Percentiles rank a stretch among this genome's conserved stretches.
Conservation (phyloP, 2,888 invertebrate species). For the Hypselothyrea guttata region DNA sequence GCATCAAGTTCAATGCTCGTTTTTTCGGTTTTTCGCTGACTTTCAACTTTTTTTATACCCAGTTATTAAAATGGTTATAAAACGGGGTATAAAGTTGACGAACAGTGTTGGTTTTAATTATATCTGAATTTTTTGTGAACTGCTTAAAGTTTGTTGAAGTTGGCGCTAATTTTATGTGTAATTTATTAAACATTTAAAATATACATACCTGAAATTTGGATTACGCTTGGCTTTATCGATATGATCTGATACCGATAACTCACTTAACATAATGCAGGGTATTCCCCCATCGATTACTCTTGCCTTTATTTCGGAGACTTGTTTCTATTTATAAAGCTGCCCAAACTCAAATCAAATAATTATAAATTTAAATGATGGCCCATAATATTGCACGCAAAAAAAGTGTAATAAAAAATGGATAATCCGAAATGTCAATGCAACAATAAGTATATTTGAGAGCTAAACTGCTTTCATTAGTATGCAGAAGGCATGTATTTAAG, state of each 20-base stretch:
- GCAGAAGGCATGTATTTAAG: constrained; percentile 53
- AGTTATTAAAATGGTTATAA: neutral
- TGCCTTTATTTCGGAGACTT: neutral
- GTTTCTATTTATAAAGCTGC: constrained; percentile 22
- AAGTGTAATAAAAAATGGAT: constrained; percentile 25
- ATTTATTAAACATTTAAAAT: too few species aligned
- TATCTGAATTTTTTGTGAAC: neutral
- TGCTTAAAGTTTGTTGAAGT: neutral
- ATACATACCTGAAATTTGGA: too few species aligned
- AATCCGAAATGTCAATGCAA: constrained; percentile 47
- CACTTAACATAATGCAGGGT: constrained; percentile 2
- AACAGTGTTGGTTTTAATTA: too few species aligned
- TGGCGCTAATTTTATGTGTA: neutral
- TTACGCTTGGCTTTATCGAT: too few species aligned
- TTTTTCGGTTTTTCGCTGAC: constrained; percentile 6
- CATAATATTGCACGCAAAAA: neutral
- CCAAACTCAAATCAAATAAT: constrained; percentile 20
- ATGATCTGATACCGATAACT: too few species aligned
- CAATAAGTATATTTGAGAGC: constrained; percentile 30
- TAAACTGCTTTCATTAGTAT: constrained; percentile 51
- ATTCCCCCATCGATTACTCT: neutral
- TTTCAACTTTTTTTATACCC: constrained; percentile 7
- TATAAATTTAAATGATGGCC: constrained; percentile 24
- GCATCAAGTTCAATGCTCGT: constrained; percentile 52
- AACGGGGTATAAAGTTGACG: too few species aligned